A percentile compares a stretch with the other conserved stretches of the same genome.
Evolutionary conservation across 2,797 vertebrate genomes (phyloP).

Genomic region (Calcarius lapponicus): DNA sequence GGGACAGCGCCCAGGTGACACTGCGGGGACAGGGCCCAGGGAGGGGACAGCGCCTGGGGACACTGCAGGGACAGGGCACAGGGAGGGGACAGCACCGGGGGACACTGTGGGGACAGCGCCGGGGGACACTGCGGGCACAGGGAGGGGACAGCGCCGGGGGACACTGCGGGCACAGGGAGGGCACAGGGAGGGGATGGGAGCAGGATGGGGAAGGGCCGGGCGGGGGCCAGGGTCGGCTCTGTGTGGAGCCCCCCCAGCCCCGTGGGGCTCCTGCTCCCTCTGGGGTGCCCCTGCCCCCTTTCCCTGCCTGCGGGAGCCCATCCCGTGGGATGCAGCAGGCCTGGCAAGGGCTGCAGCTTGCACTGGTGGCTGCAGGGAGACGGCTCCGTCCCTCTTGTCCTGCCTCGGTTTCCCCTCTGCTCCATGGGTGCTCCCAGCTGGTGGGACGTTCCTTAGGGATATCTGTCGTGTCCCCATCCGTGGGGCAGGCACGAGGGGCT

Average conservation of each 20-base stretch:
- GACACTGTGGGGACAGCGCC: background rate
- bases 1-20: constrained; percentile 56
- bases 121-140: background rate
- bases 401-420: background rate
- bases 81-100: background rate
- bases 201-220: background rate
- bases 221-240: accelerated
- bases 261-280: accelerated
- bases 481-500: background rate
- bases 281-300: accelerated
- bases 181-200: background rate
- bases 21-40: accelerated
- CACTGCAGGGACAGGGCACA: background rate
- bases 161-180: constrained; percentile 40
- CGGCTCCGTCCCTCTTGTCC: accelerated
- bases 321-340: accelerated
- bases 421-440: accelerated
- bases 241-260: accelerated
- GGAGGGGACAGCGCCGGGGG: background rate
- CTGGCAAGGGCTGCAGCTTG: accelerated
- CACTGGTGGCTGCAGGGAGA: background rate
- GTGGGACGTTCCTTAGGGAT: background rate
- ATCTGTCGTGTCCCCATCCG: accelerated
- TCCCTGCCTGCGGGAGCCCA: background rate
- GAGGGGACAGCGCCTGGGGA: background rate